These are phyloP conservation scores for Oxytorus armatus DNA, from an alignment of 2,888 invertebrate genomes.

Conservation along the genomic window DNA sequence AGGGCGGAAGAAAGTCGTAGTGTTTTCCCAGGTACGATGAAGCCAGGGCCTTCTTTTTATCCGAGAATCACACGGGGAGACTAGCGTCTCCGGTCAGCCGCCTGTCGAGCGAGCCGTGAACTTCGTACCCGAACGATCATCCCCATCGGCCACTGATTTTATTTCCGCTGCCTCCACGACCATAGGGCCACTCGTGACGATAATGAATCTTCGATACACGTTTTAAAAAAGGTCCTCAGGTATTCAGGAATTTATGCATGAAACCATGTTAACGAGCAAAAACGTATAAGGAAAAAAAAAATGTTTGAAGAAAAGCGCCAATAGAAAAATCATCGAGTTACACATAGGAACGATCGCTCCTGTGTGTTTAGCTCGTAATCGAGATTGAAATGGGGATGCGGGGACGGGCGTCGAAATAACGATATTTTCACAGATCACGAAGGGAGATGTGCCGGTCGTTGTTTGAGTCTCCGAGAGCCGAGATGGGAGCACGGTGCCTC, in stretches of 20 bases:
- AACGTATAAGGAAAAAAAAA: background rate
- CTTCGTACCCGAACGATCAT: constrained; percentile 6
- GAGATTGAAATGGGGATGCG: background rate
- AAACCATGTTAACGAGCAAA: constrained; percentile 15
- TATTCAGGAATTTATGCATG: constrained; percentile 65
- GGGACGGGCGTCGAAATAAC: constrained; percentile 68
- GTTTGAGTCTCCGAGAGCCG: no score
- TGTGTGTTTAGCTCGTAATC: constrained; percentile 1
- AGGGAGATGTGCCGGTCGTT: constrained; percentile 19
- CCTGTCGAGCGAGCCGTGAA: constrained; percentile 18
- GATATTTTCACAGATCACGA: constrained; percentile 75
- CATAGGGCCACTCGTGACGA: constrained; percentile 17
- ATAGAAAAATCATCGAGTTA: constrained; percentile 5
- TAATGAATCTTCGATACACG: constrained; percentile 25
- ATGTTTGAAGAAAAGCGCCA: no score
- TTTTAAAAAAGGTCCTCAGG: constrained; percentile 47
- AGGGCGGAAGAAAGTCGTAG: constrained; percentile 52
- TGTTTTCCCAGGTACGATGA: constrained; percentile 72
- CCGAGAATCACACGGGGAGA: constrained; percentile 40
- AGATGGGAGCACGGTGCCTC: no score
- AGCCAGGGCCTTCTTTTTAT: constrained; percentile 37
- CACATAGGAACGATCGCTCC: background rate
- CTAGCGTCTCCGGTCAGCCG: constrained; percentile 8
- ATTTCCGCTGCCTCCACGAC: constrained; percentile 4
- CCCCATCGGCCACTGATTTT: background rate